These are phyloP conservation scores for Eudemis profundana DNA, from an alignment of 2,888 invertebrate genomes.

Conservation along the genomic window DNA sequence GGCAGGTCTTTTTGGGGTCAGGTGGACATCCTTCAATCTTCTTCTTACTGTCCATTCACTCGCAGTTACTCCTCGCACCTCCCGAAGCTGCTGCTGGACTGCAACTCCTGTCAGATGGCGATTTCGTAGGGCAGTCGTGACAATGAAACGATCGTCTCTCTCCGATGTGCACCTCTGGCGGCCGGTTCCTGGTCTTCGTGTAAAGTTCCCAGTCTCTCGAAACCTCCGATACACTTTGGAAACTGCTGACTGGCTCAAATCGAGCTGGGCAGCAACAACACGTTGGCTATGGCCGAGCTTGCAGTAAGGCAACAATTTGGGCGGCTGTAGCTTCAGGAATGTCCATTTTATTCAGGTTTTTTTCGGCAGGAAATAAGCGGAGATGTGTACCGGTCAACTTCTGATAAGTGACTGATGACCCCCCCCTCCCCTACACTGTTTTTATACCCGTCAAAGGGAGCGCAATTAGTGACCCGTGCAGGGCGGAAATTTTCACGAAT, in stretches of 20 bases:
- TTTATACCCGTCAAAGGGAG: too few relatives aligned
- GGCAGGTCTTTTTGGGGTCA: constrained; percentile 47
- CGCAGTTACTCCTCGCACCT: constrained; percentile 1
- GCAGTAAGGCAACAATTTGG: neutral
- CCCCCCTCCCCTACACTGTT: too few relatives aligned
- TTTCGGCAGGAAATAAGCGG: neutral
- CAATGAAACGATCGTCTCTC: constrained; percentile 1
- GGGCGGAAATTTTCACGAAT: too few relatives aligned
- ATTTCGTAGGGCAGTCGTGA: neutral
- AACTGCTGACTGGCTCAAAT: neutral
- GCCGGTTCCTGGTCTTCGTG: neutral
- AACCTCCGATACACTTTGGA: neutral
- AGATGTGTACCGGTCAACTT: too few relatives aligned
- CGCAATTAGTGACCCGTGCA: too few relatives aligned
- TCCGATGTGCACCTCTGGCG: neutral
- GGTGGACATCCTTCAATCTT: constrained; percentile 46
- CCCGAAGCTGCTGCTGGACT: too few relatives aligned
- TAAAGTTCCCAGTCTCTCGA: neutral
- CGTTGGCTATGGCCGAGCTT: neutral
- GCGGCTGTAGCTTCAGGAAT: too few relatives aligned
- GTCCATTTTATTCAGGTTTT: neutral
- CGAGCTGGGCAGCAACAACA: neutral
- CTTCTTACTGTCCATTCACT: constrained; percentile 50
- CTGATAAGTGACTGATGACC: too few relatives aligned
- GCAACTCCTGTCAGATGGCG: neutral